Percentiles rank a stretch among this genome's conserved stretches.
These are phyloP conservation scores for Anguilla marmorata DNA, from an alignment of 2,797 vertebrate genomes.

Conservation along the genomic window DNA sequence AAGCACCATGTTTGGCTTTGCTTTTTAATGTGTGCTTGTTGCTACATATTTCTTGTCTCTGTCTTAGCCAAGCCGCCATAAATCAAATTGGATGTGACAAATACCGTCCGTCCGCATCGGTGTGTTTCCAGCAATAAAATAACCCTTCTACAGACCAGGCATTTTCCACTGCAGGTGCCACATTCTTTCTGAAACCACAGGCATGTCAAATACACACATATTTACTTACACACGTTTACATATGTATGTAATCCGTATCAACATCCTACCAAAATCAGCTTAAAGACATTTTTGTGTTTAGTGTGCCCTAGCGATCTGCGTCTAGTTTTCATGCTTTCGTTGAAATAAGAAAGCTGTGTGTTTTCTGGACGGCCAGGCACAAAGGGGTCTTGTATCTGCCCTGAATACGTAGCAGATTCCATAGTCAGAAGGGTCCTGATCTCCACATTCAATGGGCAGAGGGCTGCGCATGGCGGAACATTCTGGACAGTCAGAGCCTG, in stretches of 20 bases:
- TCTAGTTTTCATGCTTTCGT: background rate
- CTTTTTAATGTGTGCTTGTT: background rate
- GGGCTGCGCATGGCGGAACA: background rate
- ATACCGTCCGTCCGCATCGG: background rate
- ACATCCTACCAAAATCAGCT: background rate
- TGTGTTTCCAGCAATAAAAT: background rate
- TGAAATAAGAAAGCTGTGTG: background rate
- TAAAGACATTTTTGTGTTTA: background rate
- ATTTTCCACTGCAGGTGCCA: background rate
- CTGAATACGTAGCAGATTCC: background rate
- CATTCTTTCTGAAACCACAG: background rate
- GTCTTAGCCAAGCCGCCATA: background rate
- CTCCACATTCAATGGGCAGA: background rate
- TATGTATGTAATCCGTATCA: background rate
- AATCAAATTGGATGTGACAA: background rate
- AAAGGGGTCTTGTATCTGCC: background rate
- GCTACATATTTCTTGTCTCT: background rate
- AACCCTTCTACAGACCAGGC: background rate
- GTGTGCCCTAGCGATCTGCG: background rate
- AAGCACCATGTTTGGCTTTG: background rate
- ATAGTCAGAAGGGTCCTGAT: background rate
- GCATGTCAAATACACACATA: background rate
- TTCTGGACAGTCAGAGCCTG: background rate
- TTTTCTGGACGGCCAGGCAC: background rate
- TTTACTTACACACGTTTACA: background rate